A percentile compares a stretch with the other conserved stretches of the same genome.
These are phyloP conservation scores for Rhadina sibilatrix DNA, from an alignment of 2,113 vertebrate species.

Conservation along the genomic window DNA sequence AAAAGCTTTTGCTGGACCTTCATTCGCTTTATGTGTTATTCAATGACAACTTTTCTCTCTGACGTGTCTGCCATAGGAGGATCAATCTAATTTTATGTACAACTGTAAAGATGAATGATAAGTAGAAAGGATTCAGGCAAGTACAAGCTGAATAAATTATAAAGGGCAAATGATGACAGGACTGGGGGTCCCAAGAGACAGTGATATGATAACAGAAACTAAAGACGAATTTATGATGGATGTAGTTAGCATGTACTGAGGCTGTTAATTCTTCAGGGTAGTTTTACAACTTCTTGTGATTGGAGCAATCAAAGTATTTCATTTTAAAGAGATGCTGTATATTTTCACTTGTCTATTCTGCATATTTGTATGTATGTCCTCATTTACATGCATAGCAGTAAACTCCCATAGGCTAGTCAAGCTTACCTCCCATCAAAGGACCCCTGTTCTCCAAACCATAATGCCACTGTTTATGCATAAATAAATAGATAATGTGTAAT, in stretches of 20 bases:
- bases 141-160: slow-evolving; percentile 85
- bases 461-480: slow-evolving; percentile 51
- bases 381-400: slow-evolving; percentile 23
- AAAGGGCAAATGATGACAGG: slow-evolving; percentile 84
- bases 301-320: slow-evolving; percentile 72
- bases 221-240: slow-evolving; percentile 80
- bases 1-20: slow-evolving; percentile 46
- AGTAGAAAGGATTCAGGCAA: slow-evolving; percentile 77
- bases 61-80: slow-evolving; percentile 61
- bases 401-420: slow-evolving; percentile 49
- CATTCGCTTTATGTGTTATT: slow-evolving; percentile 54
- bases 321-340: slow-evolving; percentile 68
- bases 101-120: slow-evolving; percentile 84
- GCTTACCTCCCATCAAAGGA: slow-evolving; percentile 40
- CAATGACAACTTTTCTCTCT: slow-evolving; percentile 67
- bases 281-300: slow-evolving; percentile 76
- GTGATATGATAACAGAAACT: slow-evolving; percentile 80
- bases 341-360: slow-evolving; percentile 59
- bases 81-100: slow-evolving; percentile 83
- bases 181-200: slow-evolving; percentile 72
- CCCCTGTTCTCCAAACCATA: slow-evolving; percentile 31
- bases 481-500: slow-evolving; percentile 55
- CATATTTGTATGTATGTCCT: slow-evolving; percentile 29
- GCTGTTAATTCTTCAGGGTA: slow-evolving; percentile 76
- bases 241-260: slow-evolving; percentile 74